Base-by-base conservation (phyloP, 2,113 vertebrate species). In the Speoplatyrhinus poulsoni region DNA sequence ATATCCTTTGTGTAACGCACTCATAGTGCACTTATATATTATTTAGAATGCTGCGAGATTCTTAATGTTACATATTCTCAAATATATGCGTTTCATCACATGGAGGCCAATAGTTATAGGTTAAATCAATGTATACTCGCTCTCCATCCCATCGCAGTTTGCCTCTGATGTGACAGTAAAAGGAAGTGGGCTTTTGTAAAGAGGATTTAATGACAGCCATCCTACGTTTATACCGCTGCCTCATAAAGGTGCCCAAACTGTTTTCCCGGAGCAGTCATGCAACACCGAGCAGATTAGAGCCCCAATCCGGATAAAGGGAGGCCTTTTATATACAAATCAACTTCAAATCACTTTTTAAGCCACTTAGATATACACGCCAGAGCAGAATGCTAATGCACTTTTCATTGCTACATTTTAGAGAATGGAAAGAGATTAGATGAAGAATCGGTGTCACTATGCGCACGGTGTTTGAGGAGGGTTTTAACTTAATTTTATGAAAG, bases 241-340 rank as follows among this genome's bases (percentile, higher is more conserved):
- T 88, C 88, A 89, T 90, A 88, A 93, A 92, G 90, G 91, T 90
- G 88, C 90, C 88, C 90, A 91, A 92, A 92, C 82, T 83, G 89
- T 91, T 87, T 93, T 92, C 92, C 92, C 92, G 90, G 86, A 87
- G 90, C 93, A 94, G 89, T 93, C 94, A 94, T 91, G 93, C 93
- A 89, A 91, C 92, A 90, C 92, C 85, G 89, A 93, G 92, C 89
- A 93, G 94, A 95, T 95, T 94, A 94, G 87, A 89, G 81, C 77
- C 81, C 65, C 91, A 94, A 94, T 95, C 93, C 92, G 90, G 93
- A 94, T 94, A 93, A 93, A 92, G 91, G 84, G 90, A 77, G 80
- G 89, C 91, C 92, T 93, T 94, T 95, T 94, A 93, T 93, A 94
- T 91, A 94, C 93, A 94, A 94, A 94, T 94, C 93, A 92, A 94